Evolutionary conservation across 2,113 vertebrate species (phyloP).

Genomic region (Arenaria interpres): DNA sequence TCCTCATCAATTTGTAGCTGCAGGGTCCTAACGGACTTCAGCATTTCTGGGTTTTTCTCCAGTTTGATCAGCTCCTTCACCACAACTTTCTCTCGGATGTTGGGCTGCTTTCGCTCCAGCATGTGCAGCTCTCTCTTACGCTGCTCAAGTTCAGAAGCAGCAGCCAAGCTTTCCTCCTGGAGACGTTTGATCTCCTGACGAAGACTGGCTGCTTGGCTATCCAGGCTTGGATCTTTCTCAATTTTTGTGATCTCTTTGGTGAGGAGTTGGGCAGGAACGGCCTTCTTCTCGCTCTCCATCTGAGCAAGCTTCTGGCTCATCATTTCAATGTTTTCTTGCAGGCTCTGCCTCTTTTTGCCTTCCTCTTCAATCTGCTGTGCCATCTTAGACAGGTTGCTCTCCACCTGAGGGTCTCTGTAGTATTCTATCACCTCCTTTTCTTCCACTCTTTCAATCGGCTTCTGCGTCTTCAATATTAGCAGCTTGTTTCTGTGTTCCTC

Average conservation of each 20-base stretch:
- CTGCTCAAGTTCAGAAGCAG: conserved; percentile 72
- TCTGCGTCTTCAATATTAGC: conserved; percentile 85
- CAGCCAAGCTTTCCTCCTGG: conserved; percentile 70
- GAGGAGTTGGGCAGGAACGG: conserved; percentile 80
- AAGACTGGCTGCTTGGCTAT: conserved; percentile 80
- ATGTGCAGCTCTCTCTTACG: conserved; percentile 82
- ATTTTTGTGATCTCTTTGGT: conserved; percentile 94
- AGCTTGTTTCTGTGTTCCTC: conserved; percentile 79
- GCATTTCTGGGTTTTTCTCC: conserved; percentile 88
- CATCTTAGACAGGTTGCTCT: conserved; percentile 73
- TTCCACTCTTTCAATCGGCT: conserved; percentile 87
- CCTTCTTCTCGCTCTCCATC: conserved; percentile 78
- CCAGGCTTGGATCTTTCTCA: conserved; percentile 89
- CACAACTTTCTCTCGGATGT: conserved; percentile 87
- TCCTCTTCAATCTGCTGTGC: conserved; percentile 78
- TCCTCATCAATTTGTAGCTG: conserved; percentile 84
- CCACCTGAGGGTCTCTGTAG: conserved; percentile 89
- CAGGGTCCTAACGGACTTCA: conserved; percentile 80
- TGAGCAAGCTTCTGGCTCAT: conserved; percentile 74
- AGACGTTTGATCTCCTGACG: conserved; percentile 79
- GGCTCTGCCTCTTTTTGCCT: conserved; percentile 67
- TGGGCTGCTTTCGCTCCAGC: conserved; percentile 83
- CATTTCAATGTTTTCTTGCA: conserved; percentile 79
- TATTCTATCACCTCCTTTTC: conserved; percentile 92
- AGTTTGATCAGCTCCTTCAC: conserved; percentile 91